These are phyloP conservation scores for Crocodylus rhombifer DNA, from an alignment of 2,797 vertebrate species.

Conservation along the genomic window DNA sequence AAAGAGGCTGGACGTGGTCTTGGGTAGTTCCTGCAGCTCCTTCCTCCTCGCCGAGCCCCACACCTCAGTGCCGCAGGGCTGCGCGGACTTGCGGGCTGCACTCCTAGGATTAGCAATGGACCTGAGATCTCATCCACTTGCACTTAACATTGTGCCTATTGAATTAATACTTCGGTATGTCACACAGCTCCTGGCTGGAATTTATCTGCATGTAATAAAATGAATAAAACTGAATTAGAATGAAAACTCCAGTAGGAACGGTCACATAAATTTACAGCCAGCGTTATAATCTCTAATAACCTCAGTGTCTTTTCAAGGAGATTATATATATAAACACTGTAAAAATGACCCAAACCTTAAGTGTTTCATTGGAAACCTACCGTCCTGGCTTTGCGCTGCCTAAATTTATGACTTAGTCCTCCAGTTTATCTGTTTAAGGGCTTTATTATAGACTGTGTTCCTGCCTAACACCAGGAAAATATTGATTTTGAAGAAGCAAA, in stretches of 20 bases:
- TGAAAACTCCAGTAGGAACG: slow-evolving; percentile 11
- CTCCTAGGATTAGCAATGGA: neutral
- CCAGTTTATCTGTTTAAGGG: neutral
- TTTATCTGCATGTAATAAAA: slow-evolving; percentile 33
- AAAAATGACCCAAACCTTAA: neutral
- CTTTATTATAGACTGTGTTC: neutral
- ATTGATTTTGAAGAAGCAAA: neutral
- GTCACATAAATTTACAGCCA: neutral
- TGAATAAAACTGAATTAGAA: slow-evolving; percentile 27
- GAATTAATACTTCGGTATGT: slow-evolving; percentile 26
- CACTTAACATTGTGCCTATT: neutral
- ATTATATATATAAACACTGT: neutral
- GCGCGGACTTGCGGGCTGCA: neutral
- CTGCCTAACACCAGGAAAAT: neutral
- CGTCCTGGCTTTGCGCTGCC: neutral
- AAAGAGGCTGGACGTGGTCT: accelerated
- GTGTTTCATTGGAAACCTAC: neutral
- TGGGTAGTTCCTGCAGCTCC: neutral
- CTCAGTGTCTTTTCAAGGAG: neutral
- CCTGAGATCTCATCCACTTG: slow-evolving; percentile 8
- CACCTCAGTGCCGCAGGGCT: neutral
- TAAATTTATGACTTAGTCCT: neutral
- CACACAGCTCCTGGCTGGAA: neutral
- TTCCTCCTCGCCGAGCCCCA: accelerated
- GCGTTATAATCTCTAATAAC: slow-evolving; percentile 13